These are phyloP conservation scores for Lontra canadensis DNA, from an alignment of 2,113 vertebrate genomes.

Conservation along the genomic window DNA sequence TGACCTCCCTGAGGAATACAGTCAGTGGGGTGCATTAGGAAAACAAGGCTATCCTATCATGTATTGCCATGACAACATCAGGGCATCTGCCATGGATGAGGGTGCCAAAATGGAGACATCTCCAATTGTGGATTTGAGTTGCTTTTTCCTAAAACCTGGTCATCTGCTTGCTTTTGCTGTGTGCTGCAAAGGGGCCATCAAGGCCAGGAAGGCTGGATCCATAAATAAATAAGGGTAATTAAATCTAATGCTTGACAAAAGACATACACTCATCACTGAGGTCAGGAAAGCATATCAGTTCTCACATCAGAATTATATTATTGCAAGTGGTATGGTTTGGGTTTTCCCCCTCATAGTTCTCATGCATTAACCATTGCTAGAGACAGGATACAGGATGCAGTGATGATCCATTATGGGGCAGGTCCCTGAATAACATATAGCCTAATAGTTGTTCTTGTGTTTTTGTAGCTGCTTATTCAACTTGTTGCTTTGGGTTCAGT, in stretches of 20 bases:
- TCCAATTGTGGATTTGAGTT: background rate
- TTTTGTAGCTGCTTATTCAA: background rate
- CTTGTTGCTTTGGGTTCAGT: background rate
- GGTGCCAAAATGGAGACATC: background rate
- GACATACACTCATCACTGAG: background rate
- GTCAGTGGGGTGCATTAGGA: background rate
- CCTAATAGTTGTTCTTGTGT: background rate
- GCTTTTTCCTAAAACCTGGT: background rate
- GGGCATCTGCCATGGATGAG: fast-evolving
- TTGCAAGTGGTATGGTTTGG: background rate
- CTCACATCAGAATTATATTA: background rate
- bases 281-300: background rate
- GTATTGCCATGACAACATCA: background rate
- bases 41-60: background rate
- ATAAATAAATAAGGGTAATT: conserved; percentile 11
- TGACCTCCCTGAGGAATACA: background rate
- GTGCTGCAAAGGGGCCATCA: background rate
- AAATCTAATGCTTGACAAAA: background rate
- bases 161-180: background rate
- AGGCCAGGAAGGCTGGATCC: background rate
- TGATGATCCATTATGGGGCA: background rate
- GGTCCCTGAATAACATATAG: background rate
- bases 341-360: background rate
- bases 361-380: background rate
- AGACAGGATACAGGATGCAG: background rate